phyloP scores from a whole-genome alignment of 2,113 vertebrate species.

The Rhinolophus sinicus region DNA sequence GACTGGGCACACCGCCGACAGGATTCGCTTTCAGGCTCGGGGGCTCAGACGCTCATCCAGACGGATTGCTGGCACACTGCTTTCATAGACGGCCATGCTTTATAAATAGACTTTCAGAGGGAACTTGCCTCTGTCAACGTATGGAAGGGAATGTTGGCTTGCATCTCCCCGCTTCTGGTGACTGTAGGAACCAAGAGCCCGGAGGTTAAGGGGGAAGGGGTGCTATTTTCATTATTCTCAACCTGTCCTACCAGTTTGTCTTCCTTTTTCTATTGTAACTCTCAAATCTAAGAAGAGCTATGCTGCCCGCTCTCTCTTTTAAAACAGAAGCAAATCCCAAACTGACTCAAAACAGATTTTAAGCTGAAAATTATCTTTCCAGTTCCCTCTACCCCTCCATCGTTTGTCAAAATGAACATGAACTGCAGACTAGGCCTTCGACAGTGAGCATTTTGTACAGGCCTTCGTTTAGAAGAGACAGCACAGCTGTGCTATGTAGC shows the following conservation, averaged over 20 bases:
- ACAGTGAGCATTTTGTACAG: accelerated
- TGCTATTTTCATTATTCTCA: neutral
- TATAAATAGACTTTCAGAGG: neutral
- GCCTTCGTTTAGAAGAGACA: neutral
- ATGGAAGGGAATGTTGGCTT: neutral
- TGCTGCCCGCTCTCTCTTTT: neutral
- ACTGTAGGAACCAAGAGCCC: neutral
- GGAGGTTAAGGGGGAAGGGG: accelerated
- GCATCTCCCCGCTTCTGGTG: neutral
- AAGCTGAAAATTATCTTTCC: neutral
- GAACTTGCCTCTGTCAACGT: accelerated
- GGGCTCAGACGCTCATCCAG: neutral
- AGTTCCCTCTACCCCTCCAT: neutral
- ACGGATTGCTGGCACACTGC: neutral
- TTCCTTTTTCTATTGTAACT: neutral
- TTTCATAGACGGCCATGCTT: neutral
- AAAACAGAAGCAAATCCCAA: neutral
- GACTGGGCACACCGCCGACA: neutral
- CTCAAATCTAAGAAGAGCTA: neutral
- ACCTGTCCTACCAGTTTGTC: neutral
- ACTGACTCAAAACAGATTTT: neutral
- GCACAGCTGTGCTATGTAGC: neutral
- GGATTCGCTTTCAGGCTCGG: no score
- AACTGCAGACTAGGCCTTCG: neutral
- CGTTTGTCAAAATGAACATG: neutral